phyloP scores from a whole-genome alignment of 2,888 invertebrate genomes.

The Andrena dorsata region DNA sequence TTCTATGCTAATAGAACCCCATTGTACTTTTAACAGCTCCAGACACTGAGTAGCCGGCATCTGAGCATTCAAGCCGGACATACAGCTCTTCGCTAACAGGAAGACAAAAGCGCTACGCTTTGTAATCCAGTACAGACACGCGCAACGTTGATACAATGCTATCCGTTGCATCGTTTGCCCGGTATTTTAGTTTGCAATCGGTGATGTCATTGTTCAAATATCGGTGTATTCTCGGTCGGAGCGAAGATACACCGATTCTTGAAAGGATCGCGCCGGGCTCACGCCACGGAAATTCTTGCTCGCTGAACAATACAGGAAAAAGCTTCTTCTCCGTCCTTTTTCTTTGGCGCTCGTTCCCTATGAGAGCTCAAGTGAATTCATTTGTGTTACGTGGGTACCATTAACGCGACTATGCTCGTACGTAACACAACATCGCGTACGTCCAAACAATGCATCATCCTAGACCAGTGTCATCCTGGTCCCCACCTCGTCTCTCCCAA shows the following conservation, averaged over 20 bases:
- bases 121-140: neutral
- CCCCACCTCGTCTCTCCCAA: no score
- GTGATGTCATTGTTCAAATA: slow-evolving; percentile 53
- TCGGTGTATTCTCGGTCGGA: slow-evolving; percentile 11
- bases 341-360: neutral
- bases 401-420: slow-evolving; percentile 1
- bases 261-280: neutral
- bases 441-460: neutral
- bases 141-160: slow-evolving; percentile 22
- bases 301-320: slow-evolving; percentile 34
- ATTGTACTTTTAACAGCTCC: neutral
- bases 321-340: slow-evolving; percentile 15
- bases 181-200: slow-evolving; percentile 17
- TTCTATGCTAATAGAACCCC: neutral
- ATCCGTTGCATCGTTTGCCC: slow-evolving; percentile 2
- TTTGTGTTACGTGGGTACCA: neutral
- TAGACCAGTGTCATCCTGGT: no score
- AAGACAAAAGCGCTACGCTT: neutral
- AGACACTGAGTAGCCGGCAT: neutral
- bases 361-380: slow-evolving; percentile 27
- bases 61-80: neutral
- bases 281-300: slow-evolving; percentile 16
- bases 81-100: slow-evolving; percentile 5
- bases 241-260: neutral
- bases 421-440: neutral